Evolutionary conservation across 2,888 invertebrate genomes (phyloP).

Genomic region (Punctoribates punctum): DNA sequence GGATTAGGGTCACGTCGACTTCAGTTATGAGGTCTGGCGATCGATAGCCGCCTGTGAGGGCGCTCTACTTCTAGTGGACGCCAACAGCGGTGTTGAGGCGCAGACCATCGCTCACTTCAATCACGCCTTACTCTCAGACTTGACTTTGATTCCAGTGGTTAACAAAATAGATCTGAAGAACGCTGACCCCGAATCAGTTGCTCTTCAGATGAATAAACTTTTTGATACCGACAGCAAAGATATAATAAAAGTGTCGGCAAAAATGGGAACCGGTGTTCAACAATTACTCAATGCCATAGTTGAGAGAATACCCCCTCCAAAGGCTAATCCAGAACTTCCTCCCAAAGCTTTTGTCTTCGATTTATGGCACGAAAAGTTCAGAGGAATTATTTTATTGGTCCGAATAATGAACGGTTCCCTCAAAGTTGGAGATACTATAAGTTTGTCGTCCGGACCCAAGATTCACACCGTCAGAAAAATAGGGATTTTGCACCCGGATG

Average conservation of each 20-base stretch:
- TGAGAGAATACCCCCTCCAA: constrained; percentile 67
- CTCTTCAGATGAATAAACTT: constrained; percentile 69
- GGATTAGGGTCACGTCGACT: constrained; percentile 84
- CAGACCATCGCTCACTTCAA: constrained; percentile 97
- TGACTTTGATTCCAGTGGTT: constrained; percentile 82
- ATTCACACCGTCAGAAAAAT: constrained; percentile 63
- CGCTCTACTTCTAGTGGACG: constrained; percentile 88
- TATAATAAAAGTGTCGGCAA: constrained; percentile 84
- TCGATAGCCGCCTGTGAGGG: constrained; percentile 92
- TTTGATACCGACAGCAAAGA: constrained; percentile 73
- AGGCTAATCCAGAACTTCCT: constrained; percentile 54
- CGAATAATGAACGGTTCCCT: constrained; percentile 74
- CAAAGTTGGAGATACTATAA: constrained; percentile 68
- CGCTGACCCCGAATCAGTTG: constrained; percentile 78
- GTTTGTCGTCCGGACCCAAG: constrained; percentile 26
- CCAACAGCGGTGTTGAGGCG: constrained; percentile 89
- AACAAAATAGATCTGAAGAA: constrained; percentile 95
- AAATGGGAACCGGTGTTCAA: constrained; percentile 77
- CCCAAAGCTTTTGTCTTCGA: constrained; percentile 85
- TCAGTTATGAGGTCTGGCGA: constrained; percentile 88
- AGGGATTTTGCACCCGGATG: constrained; percentile 73
- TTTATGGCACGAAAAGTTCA: constrained; percentile 85
- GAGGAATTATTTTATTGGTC: constrained; percentile 72
- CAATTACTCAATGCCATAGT: constrained; percentile 73
- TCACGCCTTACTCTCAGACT: constrained; percentile 74